Evolutionary conservation across 2,797 vertebrate species (phyloP).

Genomic region (Lepus townsendii): DNA sequence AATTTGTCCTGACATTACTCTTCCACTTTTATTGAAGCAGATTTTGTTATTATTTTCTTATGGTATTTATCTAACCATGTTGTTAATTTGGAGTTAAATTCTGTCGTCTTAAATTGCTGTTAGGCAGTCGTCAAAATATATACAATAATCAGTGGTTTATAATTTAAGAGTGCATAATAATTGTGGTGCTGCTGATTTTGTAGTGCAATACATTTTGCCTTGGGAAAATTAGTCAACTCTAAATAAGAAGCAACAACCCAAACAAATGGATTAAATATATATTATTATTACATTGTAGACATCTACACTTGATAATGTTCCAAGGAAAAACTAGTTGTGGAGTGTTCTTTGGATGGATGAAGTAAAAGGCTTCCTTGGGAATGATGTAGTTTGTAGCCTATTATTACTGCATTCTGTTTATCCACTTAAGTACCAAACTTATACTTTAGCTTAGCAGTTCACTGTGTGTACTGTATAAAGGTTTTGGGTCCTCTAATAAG

Average conservation of each 20-base stretch:
- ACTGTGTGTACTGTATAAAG: neutral
- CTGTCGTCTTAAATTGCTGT: slow-evolving; percentile 57
- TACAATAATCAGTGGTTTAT: neutral
- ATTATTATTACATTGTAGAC: neutral
- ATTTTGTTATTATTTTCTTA: slow-evolving; percentile 69
- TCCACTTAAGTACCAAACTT: neutral
- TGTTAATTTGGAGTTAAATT: slow-evolving; percentile 69
- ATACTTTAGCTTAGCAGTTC: slow-evolving; percentile 16
- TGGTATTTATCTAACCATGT: slow-evolving; percentile 32
- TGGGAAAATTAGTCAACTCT: neutral
- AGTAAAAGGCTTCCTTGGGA: slow-evolving; percentile 20
- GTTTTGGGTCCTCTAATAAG: neutral
- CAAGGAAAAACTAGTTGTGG: neutral
- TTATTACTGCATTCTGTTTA: neutral
- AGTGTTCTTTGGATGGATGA: neutral
- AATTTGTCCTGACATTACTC: slow-evolving; percentile 65
- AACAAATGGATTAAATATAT: neutral
- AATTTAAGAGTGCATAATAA: slow-evolving; percentile 6
- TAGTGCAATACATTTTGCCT: neutral
- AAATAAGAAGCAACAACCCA: neutral
- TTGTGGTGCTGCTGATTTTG: neutral
- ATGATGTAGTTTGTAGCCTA: neutral
- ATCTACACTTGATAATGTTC: neutral
- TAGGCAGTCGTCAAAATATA: slow-evolving; percentile 53
- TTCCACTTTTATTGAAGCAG: slow-evolving; percentile 54